Evolutionary conservation across 2,797 vertebrate genomes (phyloP).

Genomic region (Acipenser oxyrinchus): DNA sequence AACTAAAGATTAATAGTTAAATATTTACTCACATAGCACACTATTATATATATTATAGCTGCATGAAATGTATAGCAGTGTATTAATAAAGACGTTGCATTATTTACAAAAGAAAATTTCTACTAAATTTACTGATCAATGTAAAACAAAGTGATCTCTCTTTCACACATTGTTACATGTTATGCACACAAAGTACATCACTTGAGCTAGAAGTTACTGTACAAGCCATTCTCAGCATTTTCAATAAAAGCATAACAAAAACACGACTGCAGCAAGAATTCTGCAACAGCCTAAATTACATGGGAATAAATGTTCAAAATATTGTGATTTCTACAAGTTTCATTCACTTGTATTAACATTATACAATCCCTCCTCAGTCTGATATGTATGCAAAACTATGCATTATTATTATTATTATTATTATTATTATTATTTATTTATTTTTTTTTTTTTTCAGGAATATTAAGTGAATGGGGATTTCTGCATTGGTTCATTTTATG

Average conservation of each 20-base stretch:
- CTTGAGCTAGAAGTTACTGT: conserved; percentile 39
- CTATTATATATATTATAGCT: conserved; percentile 51
- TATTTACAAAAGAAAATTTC: conserved; percentile 60
- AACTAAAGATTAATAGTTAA: conserved; percentile 62
- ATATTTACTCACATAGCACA: conserved; percentile 62
- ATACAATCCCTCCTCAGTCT: too few relatives aligned
- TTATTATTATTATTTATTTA: too few relatives aligned
- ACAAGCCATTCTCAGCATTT: conserved; percentile 38
- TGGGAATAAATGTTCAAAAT: conserved; percentile 20
- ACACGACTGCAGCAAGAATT: conserved; percentile 44
- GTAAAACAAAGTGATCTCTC: conserved; percentile 41
- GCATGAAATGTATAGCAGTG: conserved; percentile 49
- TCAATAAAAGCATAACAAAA: conserved; percentile 47
- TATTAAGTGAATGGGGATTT: too few relatives aligned
- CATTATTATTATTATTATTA: too few relatives aligned
- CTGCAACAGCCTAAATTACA: conserved; percentile 27
- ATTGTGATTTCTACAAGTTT: too few relatives aligned
- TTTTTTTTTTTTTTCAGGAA: too few relatives aligned
- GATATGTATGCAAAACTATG: too few relatives aligned
- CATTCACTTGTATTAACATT: too few relatives aligned
- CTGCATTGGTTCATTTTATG: conserved; percentile 15
- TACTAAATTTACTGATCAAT: conserved; percentile 42
- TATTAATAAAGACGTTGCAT: conserved; percentile 53
- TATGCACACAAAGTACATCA: conserved; percentile 51
- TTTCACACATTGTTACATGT: conserved; percentile 33